Conservation (phyloP, 2,113 vertebrate species). For the Amblyornis subalaris region DNA sequence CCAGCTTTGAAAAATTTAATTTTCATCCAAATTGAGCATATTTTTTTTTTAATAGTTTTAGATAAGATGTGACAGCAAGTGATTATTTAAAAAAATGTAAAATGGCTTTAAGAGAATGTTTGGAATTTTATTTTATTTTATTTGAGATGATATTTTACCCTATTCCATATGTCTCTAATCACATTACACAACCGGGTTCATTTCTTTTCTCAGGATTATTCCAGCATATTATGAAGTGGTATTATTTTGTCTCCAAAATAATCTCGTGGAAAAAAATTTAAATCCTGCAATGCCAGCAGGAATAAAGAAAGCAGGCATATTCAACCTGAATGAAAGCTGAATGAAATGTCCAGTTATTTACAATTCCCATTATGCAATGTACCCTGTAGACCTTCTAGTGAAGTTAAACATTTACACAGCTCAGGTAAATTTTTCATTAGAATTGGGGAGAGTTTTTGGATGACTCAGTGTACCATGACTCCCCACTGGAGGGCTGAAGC, state of each 20-base stretch:
- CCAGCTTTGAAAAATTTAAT: not conserved
- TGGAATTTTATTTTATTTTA: not conserved
- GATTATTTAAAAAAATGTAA: not conserved
- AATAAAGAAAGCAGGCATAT: not conserved
- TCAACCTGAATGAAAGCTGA: not conserved
- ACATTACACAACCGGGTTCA: not conserved
- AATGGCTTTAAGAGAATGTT: not conserved
- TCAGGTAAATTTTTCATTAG: not conserved
- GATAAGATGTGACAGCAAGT: not conserved
- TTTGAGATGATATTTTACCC: not conserved
- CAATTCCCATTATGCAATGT: not conserved
- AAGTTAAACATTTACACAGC: not conserved
- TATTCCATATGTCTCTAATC: not conserved
- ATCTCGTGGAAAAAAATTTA: not conserved
- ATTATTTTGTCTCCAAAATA: not conserved
- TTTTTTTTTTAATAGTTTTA: not conserved
- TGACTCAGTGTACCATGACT: not conserved
- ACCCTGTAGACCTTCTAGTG: not conserved
- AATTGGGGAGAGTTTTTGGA: not conserved
- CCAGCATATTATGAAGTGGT: not conserved
- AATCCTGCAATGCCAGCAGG: not conserved
- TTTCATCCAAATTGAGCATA: not conserved
- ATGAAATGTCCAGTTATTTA: not conserved
- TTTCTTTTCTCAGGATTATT: not conserved
- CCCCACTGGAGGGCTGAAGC: not conserved